These are phyloP conservation scores for Siniperca scherzeri DNA, from an alignment of 2,797 vertebrate species.

Conservation along the genomic window DNA sequence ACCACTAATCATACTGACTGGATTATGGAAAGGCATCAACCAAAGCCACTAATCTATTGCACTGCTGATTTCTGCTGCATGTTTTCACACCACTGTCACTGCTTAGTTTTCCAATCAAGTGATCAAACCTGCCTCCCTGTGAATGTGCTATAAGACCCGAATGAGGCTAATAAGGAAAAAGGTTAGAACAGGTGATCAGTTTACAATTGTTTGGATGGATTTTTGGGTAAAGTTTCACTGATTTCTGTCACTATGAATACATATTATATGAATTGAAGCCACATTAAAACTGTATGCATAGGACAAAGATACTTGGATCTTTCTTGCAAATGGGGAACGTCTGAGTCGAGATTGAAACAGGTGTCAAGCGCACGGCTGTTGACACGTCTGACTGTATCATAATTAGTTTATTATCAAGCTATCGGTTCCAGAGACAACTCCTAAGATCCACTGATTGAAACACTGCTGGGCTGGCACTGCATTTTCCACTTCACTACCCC, in stretches of 20 bases:
- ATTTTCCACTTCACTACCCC: constrained; percentile 57
- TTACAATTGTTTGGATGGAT: not conserved
- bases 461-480: constrained; percentile 48
- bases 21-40: constrained; percentile 16
- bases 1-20: constrained; percentile 44
- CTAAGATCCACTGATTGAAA: constrained; percentile 59
- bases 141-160: not conserved
- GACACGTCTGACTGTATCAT: constrained; percentile 58
- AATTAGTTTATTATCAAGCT: constrained; percentile 70
- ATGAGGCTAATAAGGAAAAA: not conserved
- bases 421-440: constrained; percentile 51
- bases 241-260: not conserved
- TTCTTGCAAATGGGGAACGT: not conserved
- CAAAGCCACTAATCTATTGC: constrained; percentile 22
- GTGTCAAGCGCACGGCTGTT: constrained; percentile 47
- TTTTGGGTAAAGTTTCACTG: not conserved
- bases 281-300: not conserved
- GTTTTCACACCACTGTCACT: not conserved
- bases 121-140: not conserved
- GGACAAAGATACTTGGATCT: not conserved
- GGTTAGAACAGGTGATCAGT: not conserved
- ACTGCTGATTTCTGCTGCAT: not conserved
- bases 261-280: not conserved
- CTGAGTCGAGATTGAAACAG: constrained; percentile 24
- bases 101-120: not conserved